Evolutionary conservation across 2,888 invertebrate genomes (phyloP), one percentile per base, ranked within the genome.

Genomic region (Gnatocerus cornutus): DNA sequence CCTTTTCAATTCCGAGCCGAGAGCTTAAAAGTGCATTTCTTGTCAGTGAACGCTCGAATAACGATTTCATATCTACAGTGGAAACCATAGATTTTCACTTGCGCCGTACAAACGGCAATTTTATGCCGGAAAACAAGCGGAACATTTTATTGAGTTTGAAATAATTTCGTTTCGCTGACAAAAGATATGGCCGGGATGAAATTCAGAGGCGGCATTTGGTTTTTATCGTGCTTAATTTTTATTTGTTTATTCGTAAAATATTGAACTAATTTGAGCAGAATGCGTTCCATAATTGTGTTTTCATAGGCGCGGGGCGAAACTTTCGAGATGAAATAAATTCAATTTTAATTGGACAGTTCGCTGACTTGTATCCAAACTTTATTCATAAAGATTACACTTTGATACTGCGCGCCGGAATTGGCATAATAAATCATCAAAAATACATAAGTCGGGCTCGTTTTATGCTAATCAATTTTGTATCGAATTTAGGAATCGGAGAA

Each of bases 311-410:
- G 63, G 30, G 59, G 45, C 29, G 37, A 59, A 72, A 72, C 53
- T 52, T 73, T 56, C 46, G 30, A 71, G 69, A 71, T 62, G 70
- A 72, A 71, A 73, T 73, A 73, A 73, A 73, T 73, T 73, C 71
- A 72, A 69, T 73, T 72, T 71, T 72, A 73, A 72, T 72, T 72
- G 71, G 73, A 73, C 70, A 72, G 63, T 71, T 73, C 58, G 64
- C 71, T 69, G 69, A 71, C 67, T 68, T 68, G 70, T 72, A 67
- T 71, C 70, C 67, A 69, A 72, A 73, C 68, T 73, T 73, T 73
- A 72, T 73, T 72, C 73, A 73, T 73, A 73, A 73, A 73, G 72
- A 73, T 73, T 73, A 72, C 73, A 72, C 58, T 70, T 70, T 71
- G 67, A 69, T 72, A 69, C 69, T 65, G 46, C 48, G 55, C 10